Evolutionary conservation across 2,113 vertebrate species (phyloP).

Genomic region (Gadus macrocephalus): DNA sequence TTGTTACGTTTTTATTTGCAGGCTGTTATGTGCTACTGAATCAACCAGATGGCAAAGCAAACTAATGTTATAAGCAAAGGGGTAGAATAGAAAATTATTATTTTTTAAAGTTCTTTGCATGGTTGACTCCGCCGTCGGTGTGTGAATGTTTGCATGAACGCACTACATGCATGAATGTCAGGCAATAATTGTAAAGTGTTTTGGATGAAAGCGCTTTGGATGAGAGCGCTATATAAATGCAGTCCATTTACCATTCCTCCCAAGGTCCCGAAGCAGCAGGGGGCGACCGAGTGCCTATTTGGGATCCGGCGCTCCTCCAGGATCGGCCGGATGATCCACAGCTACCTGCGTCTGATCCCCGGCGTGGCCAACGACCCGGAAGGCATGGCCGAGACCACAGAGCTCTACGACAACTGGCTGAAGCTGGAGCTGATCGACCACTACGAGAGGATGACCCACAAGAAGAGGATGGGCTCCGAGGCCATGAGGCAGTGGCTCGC

Average conservation of each 20-base stretch:
- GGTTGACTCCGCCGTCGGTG: no score
- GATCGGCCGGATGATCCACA: slow-evolving; percentile 57
- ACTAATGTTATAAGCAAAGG: no score
- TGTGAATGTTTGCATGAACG: no score
- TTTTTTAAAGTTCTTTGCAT: no score
- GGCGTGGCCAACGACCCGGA: slow-evolving; percentile 44
- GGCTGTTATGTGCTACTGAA: no score
- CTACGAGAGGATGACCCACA: slow-evolving; percentile 63
- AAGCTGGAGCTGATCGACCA: slow-evolving; percentile 67
- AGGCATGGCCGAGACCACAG: slow-evolving; percentile 63
- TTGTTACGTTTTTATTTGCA: no score
- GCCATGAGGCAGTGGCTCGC: slow-evolving; percentile 70
- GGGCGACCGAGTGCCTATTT: slow-evolving; percentile 37
- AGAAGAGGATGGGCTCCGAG: slow-evolving; percentile 57
- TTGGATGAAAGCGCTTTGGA: no score
- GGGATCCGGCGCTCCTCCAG: slow-evolving; percentile 62
- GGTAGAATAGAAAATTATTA: no score
- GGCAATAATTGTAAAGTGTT: no score
- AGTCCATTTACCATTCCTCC: neutral
- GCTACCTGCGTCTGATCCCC: slow-evolving; percentile 60
- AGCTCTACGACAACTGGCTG: slow-evolving; percentile 63
- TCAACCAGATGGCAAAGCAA: no score
- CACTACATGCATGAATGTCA: no score
- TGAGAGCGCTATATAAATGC: no score
- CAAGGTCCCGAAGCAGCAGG: slow-evolving; percentile 33